Evolutionary conservation across 2,113 vertebrate species (phyloP), one percentile per base, ranked within the genome.

Genomic region (Callaeas wilsoni): DNA sequence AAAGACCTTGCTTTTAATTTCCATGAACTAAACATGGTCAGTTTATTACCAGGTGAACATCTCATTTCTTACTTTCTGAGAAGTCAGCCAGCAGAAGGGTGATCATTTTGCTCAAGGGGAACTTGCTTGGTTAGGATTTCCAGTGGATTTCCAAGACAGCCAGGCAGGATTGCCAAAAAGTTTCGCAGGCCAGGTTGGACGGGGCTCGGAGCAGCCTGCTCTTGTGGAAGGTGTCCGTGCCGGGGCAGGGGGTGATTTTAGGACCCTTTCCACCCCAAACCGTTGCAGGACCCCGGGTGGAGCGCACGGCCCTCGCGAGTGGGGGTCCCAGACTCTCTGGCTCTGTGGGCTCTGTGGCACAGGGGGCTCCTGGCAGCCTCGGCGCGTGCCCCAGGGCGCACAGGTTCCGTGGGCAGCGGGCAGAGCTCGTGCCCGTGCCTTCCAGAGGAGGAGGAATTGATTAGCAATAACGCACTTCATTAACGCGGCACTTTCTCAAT

Each of bases 401-500:
- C 46, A 22, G 64, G 71, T 77, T 78, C 50, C 10, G 1, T 71
- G 82, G 84, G 70, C 64, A 84, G 91, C 60, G 88, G 60, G 80
- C 46, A 75, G 69, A 64, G 82, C 85, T 91, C 84, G 55, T 85
- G 89, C 78, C 94, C 55, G 3, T 73, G 57, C 60, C 62, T 93
- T 91, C 49, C 50, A 82, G 73, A 81, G 94, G 78, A 94, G 96
- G 87, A 96, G 91, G 93, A 94, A 94, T 93, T 97, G 96, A 96
- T 98, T 97, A 96, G 95, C 84, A 95, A 95, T 97, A 97, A 97
- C 95, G 95, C 86, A 96, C 95, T 96, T 97, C 96, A 97, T 97
- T 98, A 97, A 93, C 95, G 60, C 70, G 96, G 96, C 94, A 90
- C 94, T 98, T 98, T 98, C 95, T 98, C 96, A 97, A 80, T 98